A percentile compares a stretch with the other conserved stretches of the same genome.
These are phyloP conservation scores for Athene noctua DNA, from an alignment of 2,113 vertebrate genomes.

Conservation along the genomic window DNA sequence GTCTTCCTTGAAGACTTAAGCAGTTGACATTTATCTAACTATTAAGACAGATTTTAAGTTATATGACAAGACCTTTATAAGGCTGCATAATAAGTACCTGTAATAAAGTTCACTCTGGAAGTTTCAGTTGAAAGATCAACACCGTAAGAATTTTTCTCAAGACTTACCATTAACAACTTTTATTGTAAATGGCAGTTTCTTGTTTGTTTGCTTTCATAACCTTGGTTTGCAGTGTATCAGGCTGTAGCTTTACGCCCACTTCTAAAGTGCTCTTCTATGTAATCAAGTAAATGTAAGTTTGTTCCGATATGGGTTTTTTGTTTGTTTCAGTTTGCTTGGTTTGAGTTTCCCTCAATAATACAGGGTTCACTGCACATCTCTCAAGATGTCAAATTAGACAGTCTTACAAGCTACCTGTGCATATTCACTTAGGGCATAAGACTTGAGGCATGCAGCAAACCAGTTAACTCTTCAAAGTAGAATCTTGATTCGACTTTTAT, in stretches of 20 bases:
- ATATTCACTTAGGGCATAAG: background rate
- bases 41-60: background rate
- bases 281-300: background rate
- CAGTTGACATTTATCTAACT: background rate
- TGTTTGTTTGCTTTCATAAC: background rate
- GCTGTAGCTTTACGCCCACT: background rate
- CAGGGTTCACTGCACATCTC: background rate
- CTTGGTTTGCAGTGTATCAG: background rate
- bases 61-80: background rate
- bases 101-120: background rate
- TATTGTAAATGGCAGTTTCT: background rate
- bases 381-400: slow-evolving; percentile 44
- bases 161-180: background rate
- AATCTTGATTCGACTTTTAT: background rate
- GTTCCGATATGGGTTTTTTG: background rate
- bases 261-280: background rate
- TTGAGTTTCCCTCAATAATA: background rate
- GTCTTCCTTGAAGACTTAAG: background rate
- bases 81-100: background rate
- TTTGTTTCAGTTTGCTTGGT: background rate
- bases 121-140: background rate
- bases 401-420: background rate
- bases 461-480: background rate
- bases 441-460: background rate
- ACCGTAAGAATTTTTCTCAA: background rate